Evolutionary conservation across 2,888 invertebrate genomes (phyloP), one percentile per base, ranked within the genome.

Genomic region (Nudaria mundana): DNA sequence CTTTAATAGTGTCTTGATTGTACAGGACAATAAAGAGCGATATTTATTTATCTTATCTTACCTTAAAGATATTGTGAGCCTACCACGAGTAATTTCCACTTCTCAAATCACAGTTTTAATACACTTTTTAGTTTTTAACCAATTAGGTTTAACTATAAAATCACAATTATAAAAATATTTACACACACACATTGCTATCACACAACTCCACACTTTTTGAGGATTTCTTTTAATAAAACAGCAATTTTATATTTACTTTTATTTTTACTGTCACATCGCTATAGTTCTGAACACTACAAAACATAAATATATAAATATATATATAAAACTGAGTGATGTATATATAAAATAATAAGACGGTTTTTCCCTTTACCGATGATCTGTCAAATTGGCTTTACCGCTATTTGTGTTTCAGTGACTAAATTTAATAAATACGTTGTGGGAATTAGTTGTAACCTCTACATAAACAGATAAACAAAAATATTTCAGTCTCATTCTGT

Each of bases 91-190:
- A 30, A 30, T 5, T 12, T 2, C 4, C 16, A 30, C 18, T 30
- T 20, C 3, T 22, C 12, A 39, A 20, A 29, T 16, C 33, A 29
- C 29, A 20, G 12, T 34, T 35, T 11, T 28, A 25, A 23, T 12
- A 23, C 33, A n/a, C 22, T 30, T 20, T 33, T 30, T 40, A 35
- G 34, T 40, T 34, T 35, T 16, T 32, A 38, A 28, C 5, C 14
- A 25, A 11, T 31, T 22, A 22, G 3, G 32, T 18, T 13, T 15
- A 16, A 30, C 7, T 25, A 24, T 25, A 23, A 34, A 23, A 30
- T 5, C 18, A 34, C 18, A 25, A 10, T 18, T 6, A 8, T 16
- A n/a, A n/a, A 25, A 30, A 15, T 34, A 11, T 30, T 15, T 28
- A 28, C n/a, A 28, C 13, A 22, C 14, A 7, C 5, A 6, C 11